Base-by-base conservation (phyloP, 2,888 invertebrate species). In the Brachypterus glaber region DNA sequence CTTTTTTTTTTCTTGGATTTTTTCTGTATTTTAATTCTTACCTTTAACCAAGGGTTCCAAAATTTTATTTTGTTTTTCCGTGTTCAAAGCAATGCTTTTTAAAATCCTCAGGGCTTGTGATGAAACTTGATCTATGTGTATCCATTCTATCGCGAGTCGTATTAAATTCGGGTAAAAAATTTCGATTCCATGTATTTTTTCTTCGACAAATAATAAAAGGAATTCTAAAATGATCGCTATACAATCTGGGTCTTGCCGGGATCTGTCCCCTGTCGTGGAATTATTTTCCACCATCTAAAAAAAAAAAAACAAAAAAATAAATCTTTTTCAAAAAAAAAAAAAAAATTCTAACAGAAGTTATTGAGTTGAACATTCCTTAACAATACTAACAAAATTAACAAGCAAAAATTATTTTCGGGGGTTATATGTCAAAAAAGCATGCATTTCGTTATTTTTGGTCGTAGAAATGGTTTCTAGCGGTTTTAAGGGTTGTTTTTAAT, bases 151-250 rank as follows among this genome's bases (percentile, higher is more conserved):
- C 1, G 71, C 67, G 5, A 67, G 45, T 35, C 59, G 58, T 2
- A 70, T 60, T 17, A 71, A 62, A 14, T 51, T 47, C 8, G 66
- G 54, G 51, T 71, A 68, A 2, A 70, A 53, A 4, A 47, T 44
- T n/a, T 55, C 43, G 8, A 73, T 48, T 30, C 63, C 53, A 1
- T 62, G 50, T 2, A 69, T 43, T 51, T 67, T 62, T n/a, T 69
- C 47, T 44, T 64, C 62, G 11, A 72, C 59, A 11, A 73, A 46
- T 0, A 65, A 66, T 25, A 63, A 53, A 13, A 74, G 53, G 52
- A 74, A 73, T 50, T 72, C 68, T 48, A 74, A 67, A 9, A 73
- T 48, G 2, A 69, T 51, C 7, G 63, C 59, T 30, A 69, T 61
- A 41, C 72, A 73, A 49, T 73, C 72, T 3, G 66, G 60, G 45